phyloP scores from a whole-genome alignment of 2,888 invertebrate genomes.

The Acleris laterana region DNA sequence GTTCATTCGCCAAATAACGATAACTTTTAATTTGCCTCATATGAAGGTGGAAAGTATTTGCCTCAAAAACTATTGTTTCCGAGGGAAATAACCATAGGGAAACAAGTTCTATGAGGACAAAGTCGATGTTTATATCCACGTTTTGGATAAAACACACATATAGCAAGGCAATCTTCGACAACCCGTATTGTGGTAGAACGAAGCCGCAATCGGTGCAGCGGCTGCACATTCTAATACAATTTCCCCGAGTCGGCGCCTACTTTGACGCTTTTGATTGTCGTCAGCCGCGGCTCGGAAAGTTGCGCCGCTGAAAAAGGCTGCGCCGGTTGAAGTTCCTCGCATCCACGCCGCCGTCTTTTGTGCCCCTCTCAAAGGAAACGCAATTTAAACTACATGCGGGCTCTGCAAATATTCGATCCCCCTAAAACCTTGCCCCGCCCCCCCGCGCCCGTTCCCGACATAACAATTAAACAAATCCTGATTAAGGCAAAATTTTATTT shows the following conservation, averaged over 20 bases:
- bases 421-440: constrained; percentile 51
- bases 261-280: constrained; percentile 56
- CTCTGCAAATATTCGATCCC: constrained; percentile 64
- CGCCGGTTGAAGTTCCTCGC: constrained; percentile 60
- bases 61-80: no score
- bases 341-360: constrained; percentile 60
- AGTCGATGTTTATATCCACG: no score
- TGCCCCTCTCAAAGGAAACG: constrained; percentile 69
- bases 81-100: no score
- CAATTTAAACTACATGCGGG: constrained; percentile 77
- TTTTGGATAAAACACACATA: no score
- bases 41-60: no score
- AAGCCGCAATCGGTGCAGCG: constrained; percentile 7
- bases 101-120: no score
- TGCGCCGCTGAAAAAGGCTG: constrained; percentile 60
- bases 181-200: constrained; percentile 6
- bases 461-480: constrained; percentile 59
- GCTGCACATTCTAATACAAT: constrained; percentile 35
- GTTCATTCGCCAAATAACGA: no score
- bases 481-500: constrained; percentile 54
- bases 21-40: no score
- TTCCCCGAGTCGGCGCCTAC: constrained; percentile 41
- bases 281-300: constrained; percentile 53
- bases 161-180: no score
- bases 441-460: constrained; percentile 40